Evolutionary conservation across 2,888 invertebrate genomes (phyloP), one percentile per base, ranked within the genome.

Genomic region (Seladonia tumulorum): DNA sequence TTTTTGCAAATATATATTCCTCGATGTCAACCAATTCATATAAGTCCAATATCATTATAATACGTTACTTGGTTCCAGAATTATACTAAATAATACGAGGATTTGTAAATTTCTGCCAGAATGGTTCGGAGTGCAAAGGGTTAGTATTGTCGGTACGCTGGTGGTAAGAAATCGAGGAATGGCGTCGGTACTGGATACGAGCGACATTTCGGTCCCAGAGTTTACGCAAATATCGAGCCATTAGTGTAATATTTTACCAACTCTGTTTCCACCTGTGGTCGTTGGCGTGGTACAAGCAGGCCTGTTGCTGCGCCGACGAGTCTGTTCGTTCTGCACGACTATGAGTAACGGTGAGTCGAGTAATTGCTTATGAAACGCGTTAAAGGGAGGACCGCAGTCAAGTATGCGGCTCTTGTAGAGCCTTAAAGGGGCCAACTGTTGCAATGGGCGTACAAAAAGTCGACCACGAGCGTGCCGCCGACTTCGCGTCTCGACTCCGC

Each of bases 361-460:
- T 91, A 90, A 90, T 88, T 90, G 92, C 90, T 93, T 93, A 93
- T 93, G 92, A 93, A 91, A 91, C 91, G 89, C 89, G 91, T 92
- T 91, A 90, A 93, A 91, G 91, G 89, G 86, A 89, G 87, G 83
- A 84, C 85, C 81, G 88, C 78, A 82, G 88, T 86, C 66, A 87
- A 88, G 91, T 79, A 84, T 84, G 83, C 83, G 71, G 78, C 87
- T 87, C 86, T 82, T 73, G 87, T 75, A 82, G 88, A 89, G 90
- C 92, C 92, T 93, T 92, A 91, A 93, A 94, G 92, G 90, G 91
- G 92, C 94, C 94, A 94, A 94, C 94, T 94, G 94, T 94, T 94
- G 94, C 94, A 89, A 94, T 84, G 86, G 89, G 87, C 88, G 87
- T 83, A 88, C 92, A 93, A 94, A 94, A 94, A 93, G 91, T 92